Evolutionary conservation across 2,888 invertebrate species (phyloP).

Genomic region (Epinotia ramella): DNA sequence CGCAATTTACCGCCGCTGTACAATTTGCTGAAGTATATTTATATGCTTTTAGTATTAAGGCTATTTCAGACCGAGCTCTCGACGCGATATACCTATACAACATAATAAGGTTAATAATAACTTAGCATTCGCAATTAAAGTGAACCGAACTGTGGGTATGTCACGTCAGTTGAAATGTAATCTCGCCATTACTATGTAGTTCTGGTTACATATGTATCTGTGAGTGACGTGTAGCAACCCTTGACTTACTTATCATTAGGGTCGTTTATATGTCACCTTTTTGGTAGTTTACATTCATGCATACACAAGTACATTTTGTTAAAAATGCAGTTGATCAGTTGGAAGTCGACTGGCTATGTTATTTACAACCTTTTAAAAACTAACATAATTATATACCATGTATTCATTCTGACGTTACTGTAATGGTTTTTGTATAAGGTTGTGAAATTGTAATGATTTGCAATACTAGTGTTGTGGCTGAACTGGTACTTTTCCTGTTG

Average conservation of each 20-base stretch:
- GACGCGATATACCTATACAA: constrained; percentile 21
- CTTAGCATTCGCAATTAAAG: not conserved
- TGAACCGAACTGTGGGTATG: not conserved
- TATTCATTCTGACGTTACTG: not conserved
- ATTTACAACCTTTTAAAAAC: not conserved
- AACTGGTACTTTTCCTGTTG: not conserved
- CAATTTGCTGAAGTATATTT: constrained; percentile 1
- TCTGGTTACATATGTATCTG: not conserved
- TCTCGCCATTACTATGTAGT: not conserved
- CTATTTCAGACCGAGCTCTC: constrained; percentile 2
- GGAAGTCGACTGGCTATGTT: not conserved
- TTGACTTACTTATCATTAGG: not conserved
- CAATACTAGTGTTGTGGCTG: not conserved
- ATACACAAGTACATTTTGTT: not conserved
- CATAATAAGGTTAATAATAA: constrained; percentile 4
- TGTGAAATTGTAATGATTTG: constrained; percentile 11
- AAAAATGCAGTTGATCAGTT: not conserved
- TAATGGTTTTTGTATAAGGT: constrained; percentile 9
- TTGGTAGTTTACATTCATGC: not conserved
- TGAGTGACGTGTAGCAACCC: not conserved
- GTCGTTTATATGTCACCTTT: constrained; percentile 15
- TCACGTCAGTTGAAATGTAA: not conserved
- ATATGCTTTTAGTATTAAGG: constrained; percentile 7
- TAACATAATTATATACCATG: not conserved
- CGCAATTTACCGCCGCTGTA: constrained; percentile 6